phyloP scores from a whole-genome alignment of 1,140 invertebrate species.

The Parasteatoda tepidariorum region DNA sequence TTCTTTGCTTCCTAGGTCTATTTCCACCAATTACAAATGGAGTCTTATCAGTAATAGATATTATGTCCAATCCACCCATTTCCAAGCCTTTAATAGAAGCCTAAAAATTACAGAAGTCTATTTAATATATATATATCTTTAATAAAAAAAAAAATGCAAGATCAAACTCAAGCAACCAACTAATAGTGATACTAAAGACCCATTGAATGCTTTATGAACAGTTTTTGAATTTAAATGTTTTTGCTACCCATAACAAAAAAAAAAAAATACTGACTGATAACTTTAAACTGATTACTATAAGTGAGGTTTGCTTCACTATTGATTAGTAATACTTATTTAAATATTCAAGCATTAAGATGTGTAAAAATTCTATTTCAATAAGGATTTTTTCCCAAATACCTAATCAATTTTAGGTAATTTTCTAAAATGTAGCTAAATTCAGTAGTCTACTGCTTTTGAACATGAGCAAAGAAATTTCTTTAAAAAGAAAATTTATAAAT shows the following conservation, averaged over 20 bases:
- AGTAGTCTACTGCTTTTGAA: no score
- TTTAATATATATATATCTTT: neutral
- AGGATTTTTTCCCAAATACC: no score
- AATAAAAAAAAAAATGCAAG: neutral
- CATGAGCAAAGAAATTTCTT: no score
- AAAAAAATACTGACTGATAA: no score
- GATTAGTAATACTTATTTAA: no score
- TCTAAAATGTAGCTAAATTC: no score
- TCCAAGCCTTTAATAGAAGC: slow-evolving; percentile 92
- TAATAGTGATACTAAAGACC: neutral
- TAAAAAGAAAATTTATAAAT: no score
- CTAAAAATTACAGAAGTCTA: slow-evolving; percentile 73
- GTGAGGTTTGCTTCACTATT: no score
- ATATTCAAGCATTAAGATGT: no score
- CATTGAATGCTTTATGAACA: neutral
- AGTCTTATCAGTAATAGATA: slow-evolving; percentile 91
- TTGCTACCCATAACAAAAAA: no score
- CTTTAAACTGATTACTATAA: neutral
- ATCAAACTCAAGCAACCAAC: neutral
- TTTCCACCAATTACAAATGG: slow-evolving; percentile 66
- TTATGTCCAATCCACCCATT: slow-evolving; percentile 87
- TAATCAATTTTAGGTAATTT: no score
- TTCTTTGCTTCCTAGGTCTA: slow-evolving; percentile 76
- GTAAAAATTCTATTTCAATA: no score
- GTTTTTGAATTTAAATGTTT: slow-evolving; percentile 61